Conservation (phyloP, 2,888 invertebrate species). For the Papilio demoleus region DNA sequence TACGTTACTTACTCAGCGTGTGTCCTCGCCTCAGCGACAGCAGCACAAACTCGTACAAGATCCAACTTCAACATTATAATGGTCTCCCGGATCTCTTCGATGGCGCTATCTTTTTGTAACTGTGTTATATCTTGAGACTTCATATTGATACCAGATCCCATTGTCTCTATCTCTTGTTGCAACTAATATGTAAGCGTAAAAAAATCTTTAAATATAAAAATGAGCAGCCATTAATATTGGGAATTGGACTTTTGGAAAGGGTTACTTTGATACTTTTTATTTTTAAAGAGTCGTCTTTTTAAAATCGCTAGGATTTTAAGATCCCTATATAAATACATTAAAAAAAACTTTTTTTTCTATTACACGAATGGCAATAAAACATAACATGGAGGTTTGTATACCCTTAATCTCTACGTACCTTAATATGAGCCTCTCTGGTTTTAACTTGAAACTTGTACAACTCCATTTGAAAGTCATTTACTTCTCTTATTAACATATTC, state of each 20-base stretch:
- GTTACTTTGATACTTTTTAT: too few species aligned
- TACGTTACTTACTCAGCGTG: constrained; percentile 69
- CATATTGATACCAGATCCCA: constrained; percentile 58
- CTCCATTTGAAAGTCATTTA: constrained; percentile 86
- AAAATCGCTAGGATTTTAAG: too few species aligned
- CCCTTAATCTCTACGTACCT: too few species aligned
- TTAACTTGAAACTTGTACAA: constrained; percentile 84
- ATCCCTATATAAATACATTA: too few species aligned
- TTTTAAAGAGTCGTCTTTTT: too few species aligned
- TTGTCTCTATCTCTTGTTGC: constrained; percentile 66
- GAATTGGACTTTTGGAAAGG: too few species aligned
- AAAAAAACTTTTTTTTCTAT: too few species aligned
- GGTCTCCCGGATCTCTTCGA: constrained; percentile 69
- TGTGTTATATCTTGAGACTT: constrained; percentile 60
- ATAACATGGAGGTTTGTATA: too few species aligned
- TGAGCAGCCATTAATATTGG: too few species aligned
- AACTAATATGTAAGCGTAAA: constrained; percentile 56
- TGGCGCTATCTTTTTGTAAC: constrained; percentile 66
- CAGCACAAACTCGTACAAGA: constrained; percentile 73
- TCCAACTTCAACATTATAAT: constrained; percentile 73
- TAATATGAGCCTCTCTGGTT: constrained; percentile 77
- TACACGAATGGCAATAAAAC: too few species aligned
- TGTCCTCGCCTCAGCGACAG: constrained; percentile 74
- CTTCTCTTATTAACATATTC: constrained; percentile 86
- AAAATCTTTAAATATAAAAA: too few species aligned